A percentile compares a stretch with the other conserved stretches of the same genome.
These are phyloP conservation scores for Antheraea mylitta DNA, from an alignment of 1,140 invertebrate species.

Conservation along the genomic window DNA sequence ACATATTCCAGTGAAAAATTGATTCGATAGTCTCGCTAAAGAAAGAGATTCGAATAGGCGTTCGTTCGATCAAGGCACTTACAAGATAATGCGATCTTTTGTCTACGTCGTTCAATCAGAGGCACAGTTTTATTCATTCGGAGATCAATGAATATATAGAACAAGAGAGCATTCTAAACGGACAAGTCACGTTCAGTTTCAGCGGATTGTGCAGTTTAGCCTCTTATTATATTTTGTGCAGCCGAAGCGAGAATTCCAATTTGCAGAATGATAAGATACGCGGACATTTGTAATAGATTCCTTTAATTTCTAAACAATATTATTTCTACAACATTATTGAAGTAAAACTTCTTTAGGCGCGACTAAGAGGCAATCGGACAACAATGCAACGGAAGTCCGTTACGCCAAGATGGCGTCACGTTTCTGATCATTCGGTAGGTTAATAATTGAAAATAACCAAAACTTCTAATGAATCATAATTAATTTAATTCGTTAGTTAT, in stretches of 20 bases:
- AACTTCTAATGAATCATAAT: too few species aligned
- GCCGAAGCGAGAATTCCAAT: neutral
- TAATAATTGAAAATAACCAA: too few species aligned
- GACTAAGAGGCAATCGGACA: too few species aligned
- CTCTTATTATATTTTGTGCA: neutral
- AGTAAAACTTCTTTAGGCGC: too few species aligned
- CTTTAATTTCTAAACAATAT: too few species aligned
- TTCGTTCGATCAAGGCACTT: conserved; percentile 42
- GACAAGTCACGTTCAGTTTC: neutral
- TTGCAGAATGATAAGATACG: neutral
- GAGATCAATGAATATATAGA: conserved; percentile 6
- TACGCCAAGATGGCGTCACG: too few species aligned
- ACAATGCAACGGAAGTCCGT: too few species aligned
- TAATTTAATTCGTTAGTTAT: too few species aligned
- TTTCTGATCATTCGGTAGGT: too few species aligned
- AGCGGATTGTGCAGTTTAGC: neutral
- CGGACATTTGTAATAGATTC: too few species aligned
- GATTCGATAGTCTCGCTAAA: conserved; percentile 41
- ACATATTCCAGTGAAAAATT: conserved; percentile 36
- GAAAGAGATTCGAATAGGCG: conserved; percentile 53
- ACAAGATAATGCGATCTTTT: conserved; percentile 41
- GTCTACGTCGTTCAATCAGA: conserved; percentile 46
- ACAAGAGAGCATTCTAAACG: conserved; percentile 3
- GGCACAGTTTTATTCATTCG: conserved; percentile 30
- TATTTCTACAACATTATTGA: too few species aligned